Base-by-base conservation (phyloP, 2,113 vertebrate species). In the Oenanthe melanoleuca region DNA sequence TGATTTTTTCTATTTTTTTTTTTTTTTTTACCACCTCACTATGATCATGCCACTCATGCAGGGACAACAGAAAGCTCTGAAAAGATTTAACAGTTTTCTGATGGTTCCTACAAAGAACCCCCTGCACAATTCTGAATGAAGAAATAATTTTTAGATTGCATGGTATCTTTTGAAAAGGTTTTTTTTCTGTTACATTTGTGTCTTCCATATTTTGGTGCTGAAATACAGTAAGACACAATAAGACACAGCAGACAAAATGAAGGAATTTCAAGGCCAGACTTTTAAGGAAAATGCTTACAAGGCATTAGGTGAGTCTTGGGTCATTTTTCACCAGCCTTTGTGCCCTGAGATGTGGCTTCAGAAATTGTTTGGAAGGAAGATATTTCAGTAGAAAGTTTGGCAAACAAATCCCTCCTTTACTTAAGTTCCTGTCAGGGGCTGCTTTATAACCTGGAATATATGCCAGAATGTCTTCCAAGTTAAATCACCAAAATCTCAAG, bases 331-430 rank as follows among this genome's bases (percentile, higher is more conserved):
- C 23, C 10, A 14, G 5, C 2, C 11, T 28, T 9, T 34, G 4
- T 14, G 26, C 38, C 57, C 8, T 7, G 5, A 55, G 29, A 19
- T 4, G 1, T 28, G 15, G 8, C 59, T 67, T 66, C 38, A 21
- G 20, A 40, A 34, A 10, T 20, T 3, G 0, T 44, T 89, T 10
- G 0, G 4, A 64, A 45, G 49, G 5, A 72, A 72, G 17, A 2
- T 38, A 6, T 38, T 88, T 24, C 26, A 9, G 17, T 17, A 8
- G 33, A 37, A 70, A 21, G 2, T 33, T 13, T 11, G 21, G 10
- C 0, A 0, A 82, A 38, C 5, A 20, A 80, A 18, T 5, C 2
- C 6, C 22, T 75, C 11, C 16, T 38, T 63, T 53, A 5, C 2
- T 34, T 22, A 21, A 3, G 15, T 8, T 42, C 15, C 34, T 33